Base-by-base conservation (phyloP, 2,797 vertebrate species). In the Prionace glauca region DNA sequence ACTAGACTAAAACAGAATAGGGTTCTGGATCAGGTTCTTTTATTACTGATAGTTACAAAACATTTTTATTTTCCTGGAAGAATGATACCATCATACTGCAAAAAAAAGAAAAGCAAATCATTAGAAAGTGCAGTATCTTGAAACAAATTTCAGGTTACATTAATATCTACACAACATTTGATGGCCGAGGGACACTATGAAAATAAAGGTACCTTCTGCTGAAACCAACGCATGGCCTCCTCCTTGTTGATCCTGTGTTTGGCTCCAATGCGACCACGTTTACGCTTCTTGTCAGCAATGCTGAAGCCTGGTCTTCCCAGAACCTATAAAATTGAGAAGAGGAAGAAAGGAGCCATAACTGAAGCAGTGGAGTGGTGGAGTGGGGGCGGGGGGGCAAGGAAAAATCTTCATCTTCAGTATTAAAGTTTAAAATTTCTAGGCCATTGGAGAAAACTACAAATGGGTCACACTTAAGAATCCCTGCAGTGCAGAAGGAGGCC, bases 141-240 rank as follows among this genome's bases (percentile, higher is more conserved):
- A 45, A 79, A 26, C n/a, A 79, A 26, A 91, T 71, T 65, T 88
- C 29, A 41, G 41, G 60, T 67, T 62, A 56, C 32, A 41, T 45
- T 20, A 45, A 45, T 8, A 22, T 45, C 45, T 77, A 32, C 14
- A 62, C 56, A 50, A 65, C 87, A 71, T 41, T 60, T 20, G n/a
- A 95, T 12, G 20, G 10, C 41, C 36, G 36, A 9, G 32, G 5
- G 32, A n/a, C 22, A 60, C 22, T 32, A 77, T n/a, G 12, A 88
- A 50, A 72, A 12, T 45, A 69, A 24, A 41, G 20, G 18, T 96
- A 99, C 99, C 98, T 99, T 99, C 96, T 99, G 99, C 97, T 99
- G 99, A 97, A 99, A 99, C 99, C 99, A 99, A 97, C 99, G 99
- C 99, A 99, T 99, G 96, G 99, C 98, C 97, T 99, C 99, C 97